These are phyloP conservation scores for Ibycter americanus DNA, from an alignment of 2,797 vertebrate genomes.

Conservation along the genomic window DNA sequence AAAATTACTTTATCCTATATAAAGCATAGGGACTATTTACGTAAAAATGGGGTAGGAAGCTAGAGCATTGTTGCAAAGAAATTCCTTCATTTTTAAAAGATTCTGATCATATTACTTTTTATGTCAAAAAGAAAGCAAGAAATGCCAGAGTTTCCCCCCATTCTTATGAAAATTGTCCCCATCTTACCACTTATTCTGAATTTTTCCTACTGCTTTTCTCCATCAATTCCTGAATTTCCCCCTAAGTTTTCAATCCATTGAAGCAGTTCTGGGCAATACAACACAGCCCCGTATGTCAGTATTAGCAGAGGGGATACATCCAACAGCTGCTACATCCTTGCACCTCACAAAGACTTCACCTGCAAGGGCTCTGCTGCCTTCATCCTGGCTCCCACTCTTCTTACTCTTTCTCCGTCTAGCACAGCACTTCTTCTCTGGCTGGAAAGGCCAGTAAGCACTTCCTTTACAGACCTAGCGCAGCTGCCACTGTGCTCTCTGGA, in stretches of 20 bases:
- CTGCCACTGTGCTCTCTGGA: conserved; percentile 44
- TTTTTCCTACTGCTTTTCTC: conserved; percentile 14
- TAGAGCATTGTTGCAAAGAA: neutral
- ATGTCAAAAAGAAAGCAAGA: neutral
- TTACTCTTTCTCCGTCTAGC: neutral
- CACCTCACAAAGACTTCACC: conserved; percentile 68
- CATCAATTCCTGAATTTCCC: neutral
- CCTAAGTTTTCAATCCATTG: neutral
- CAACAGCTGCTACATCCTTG: neutral
- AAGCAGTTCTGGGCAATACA: neutral
- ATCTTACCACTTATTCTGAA: neutral
- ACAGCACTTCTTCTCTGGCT: conserved; percentile 24
- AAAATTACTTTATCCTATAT: neutral
- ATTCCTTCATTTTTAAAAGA: neutral
- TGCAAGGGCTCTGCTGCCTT: conserved; percentile 69
- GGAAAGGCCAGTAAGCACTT: conserved; percentile 37
- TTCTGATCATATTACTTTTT: neutral
- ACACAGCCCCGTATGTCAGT: neutral
- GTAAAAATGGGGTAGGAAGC: neutral
- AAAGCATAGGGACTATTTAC: neutral
- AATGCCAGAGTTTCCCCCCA: neutral
- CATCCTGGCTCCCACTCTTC: conserved; percentile 68
- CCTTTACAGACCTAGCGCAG: neutral
- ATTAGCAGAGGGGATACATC: neutral
- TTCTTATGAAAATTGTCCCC: neutral